Conservation (phyloP, 1,140 invertebrate species). For the Hypothenemus hampei region DNA sequence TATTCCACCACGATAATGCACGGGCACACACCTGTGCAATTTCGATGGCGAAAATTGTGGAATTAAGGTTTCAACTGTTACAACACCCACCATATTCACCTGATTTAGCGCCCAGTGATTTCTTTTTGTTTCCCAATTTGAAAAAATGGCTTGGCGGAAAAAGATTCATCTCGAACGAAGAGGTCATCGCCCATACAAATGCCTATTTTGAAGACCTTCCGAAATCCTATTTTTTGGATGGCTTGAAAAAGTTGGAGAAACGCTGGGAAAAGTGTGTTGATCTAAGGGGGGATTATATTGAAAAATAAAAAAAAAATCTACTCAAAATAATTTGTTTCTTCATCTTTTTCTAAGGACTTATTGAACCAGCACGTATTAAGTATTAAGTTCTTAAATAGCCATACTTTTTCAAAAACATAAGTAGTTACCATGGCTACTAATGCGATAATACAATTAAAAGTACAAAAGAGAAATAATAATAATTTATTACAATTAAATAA, state of each 20-base stretch:
- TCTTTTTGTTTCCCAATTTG: not conserved
- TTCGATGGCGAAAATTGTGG: not conserved
- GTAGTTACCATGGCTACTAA: too few species aligned
- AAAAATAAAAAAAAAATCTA: not conserved
- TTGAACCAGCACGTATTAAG: too few species aligned
- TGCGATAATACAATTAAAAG: too few species aligned
- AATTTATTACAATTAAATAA: too few species aligned
- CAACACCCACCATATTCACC: conserved; percentile 6
- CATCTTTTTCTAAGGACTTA: not conserved
- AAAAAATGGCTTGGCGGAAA: not conserved
- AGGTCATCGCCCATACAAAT: too few species aligned
- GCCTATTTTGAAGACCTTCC: too few species aligned
- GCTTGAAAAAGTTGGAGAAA: not conserved
- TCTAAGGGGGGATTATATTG: not conserved
- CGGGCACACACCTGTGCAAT: not conserved
- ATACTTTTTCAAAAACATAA: too few species aligned
- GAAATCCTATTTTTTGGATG: not conserved
- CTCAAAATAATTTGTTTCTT: not conserved
- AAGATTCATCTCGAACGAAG: too few species aligned
- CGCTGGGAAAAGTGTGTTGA: not conserved
- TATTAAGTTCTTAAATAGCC: too few species aligned
- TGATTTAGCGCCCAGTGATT: conserved; percentile 1
- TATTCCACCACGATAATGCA: not conserved
- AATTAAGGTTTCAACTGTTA: not conserved
- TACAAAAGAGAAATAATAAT: too few species aligned